Conservation (phyloP, 1,140 invertebrate genomes). For the Octopus bimaculoides region DNA sequence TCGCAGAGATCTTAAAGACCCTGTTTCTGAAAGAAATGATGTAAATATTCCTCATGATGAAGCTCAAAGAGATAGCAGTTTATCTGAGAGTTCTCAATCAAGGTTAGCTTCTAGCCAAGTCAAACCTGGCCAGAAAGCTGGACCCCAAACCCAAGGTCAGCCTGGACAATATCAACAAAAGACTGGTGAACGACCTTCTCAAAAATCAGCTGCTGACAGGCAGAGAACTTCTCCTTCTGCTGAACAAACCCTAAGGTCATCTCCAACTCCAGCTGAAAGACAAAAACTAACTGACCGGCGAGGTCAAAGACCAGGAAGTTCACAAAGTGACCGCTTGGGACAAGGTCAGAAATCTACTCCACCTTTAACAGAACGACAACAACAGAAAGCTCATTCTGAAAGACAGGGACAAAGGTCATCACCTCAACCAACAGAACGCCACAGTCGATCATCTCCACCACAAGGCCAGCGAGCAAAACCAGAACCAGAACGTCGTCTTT, state of each 20-base stretch:
- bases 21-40: neutral
- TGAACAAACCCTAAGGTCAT: slow-evolving; percentile 3
- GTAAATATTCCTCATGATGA: neutral
- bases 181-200: neutral
- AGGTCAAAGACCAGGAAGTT: slow-evolving; percentile 5
- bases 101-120: neutral
- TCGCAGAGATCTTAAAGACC: neutral
- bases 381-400: neutral
- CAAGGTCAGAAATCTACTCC: neutral
- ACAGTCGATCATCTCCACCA: neutral
- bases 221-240: slow-evolving; percentile 5
- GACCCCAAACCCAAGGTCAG: neutral
- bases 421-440: slow-evolving; percentile 3
- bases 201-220: slow-evolving; percentile 5
- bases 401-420: neutral
- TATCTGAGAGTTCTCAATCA: neutral
- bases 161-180: neutral
- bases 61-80: neutral
- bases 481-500: neutral
- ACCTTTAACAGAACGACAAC: slow-evolving; percentile 3
- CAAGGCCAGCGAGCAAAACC: neutral
- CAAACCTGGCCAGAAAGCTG: neutral
- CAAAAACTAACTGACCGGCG: neutral
- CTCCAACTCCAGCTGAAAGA: slow-evolving; percentile 2
- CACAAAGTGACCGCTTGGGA: neutral